These are phyloP conservation scores for Eidolon helvum DNA, from an alignment of 2,113 vertebrate genomes.

Conservation along the genomic window DNA sequence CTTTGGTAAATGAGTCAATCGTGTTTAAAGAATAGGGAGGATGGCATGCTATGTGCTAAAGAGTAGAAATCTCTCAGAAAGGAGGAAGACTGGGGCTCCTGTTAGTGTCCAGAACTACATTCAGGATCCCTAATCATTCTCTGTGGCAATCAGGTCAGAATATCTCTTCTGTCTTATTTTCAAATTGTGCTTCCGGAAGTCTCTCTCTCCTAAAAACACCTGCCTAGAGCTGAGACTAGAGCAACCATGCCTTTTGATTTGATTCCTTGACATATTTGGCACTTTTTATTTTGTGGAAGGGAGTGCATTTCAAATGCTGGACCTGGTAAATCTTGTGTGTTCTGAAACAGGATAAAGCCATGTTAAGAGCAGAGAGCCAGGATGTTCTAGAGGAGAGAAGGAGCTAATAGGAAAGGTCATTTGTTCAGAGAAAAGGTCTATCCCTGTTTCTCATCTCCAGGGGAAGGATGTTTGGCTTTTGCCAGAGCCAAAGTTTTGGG, in stretches of 20 bases:
- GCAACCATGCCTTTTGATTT: neutral
- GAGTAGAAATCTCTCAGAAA: conserved; percentile 18
- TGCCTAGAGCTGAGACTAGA: neutral
- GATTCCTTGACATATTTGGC: neutral
- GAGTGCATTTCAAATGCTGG: neutral
- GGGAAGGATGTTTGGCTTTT: neutral
- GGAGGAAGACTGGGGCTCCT: neutral
- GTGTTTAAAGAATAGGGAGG: conserved; percentile 47
- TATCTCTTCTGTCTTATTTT: neutral
- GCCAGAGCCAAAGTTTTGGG: neutral
- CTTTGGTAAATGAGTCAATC: conserved; percentile 41
- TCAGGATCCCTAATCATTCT: neutral
- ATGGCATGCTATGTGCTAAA: neutral
- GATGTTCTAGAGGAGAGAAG: neutral
- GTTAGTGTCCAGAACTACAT: neutral
- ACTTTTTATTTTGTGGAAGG: neutral
- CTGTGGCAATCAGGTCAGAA: neutral
- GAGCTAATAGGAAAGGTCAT: neutral
- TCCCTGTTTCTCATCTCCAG: neutral
- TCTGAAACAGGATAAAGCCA: neutral
- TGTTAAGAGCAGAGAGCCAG: neutral
- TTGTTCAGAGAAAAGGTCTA: neutral
- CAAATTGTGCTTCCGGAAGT: neutral
- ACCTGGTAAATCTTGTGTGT: neutral
- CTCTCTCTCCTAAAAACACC: neutral